A percentile compares a stretch with the other conserved stretches of the same genome.
These are phyloP conservation scores for Cantharis rustica DNA, from an alignment of 2,888 invertebrate species.

Conservation along the genomic window DNA sequence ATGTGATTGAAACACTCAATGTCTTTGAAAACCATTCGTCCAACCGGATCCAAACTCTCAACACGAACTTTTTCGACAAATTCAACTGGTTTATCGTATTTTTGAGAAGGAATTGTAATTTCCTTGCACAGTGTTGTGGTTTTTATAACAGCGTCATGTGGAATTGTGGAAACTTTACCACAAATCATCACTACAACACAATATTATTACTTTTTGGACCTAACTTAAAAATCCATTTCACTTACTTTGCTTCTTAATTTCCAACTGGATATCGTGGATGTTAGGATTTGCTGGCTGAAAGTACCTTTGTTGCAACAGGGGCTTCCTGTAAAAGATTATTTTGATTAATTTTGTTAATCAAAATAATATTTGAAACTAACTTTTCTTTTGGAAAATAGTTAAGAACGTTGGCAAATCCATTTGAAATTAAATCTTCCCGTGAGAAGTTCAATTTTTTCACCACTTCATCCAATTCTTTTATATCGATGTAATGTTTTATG, in stretches of 20 bases:
- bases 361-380: neutral
- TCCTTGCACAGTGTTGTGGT: constrained; percentile 82
- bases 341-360: neutral
- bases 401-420: neutral
- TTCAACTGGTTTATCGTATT: constrained; percentile 61
- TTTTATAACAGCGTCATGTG: constrained; percentile 76
- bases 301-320: neutral
- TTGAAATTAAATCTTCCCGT: neutral
- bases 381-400: neutral
- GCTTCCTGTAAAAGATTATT: neutral
- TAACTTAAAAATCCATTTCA: neutral
- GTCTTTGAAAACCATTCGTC: constrained; percentile 86
- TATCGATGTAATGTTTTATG: neutral
- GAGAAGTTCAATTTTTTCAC: neutral
- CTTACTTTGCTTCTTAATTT: constrained; percentile 15
- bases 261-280: constrained; percentile 17
- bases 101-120: constrained; percentile 78
- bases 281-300: neutral
- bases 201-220: neutral
- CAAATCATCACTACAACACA: constrained; percentile 39
- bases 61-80: constrained; percentile 58
- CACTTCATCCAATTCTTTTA: neutral
- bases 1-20: constrained; percentile 89
- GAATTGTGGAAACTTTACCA: constrained; percentile 58
- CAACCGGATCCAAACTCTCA: constrained; percentile 68